phyloP scores from a whole-genome alignment of 2,113 vertebrate genomes.

The Malurus melanocephalus region DNA sequence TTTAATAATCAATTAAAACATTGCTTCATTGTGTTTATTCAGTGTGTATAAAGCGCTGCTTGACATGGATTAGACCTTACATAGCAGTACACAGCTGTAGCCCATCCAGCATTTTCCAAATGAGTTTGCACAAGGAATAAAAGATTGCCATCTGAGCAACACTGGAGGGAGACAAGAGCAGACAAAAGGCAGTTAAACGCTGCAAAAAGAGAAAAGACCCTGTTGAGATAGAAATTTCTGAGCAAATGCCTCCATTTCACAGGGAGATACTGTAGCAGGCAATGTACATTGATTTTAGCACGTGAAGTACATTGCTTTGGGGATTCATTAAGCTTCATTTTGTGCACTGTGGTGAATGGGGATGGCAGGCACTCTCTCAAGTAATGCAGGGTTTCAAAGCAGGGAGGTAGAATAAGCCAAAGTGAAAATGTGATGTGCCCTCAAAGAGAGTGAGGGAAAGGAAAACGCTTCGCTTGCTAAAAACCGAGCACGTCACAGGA shows the following conservation, averaged over 20 bases:
- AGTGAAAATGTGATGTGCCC: constrained; percentile 12
- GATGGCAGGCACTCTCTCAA: constrained; percentile 32
- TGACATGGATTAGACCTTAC: constrained; percentile 40
- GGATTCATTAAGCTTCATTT: constrained; percentile 51
- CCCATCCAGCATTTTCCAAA: constrained; percentile 54
- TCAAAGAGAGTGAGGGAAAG: constrained; percentile 1
- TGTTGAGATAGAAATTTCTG: constrained; percentile 61
- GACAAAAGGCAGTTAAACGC: constrained; percentile 48
- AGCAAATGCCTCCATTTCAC: constrained; percentile 51
- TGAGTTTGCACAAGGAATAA: constrained; percentile 59
- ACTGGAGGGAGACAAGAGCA: constrained; percentile 54
- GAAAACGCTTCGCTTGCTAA: constrained; percentile 18
- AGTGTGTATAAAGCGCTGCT: constrained; percentile 6
- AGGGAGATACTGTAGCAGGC: constrained; percentile 43
- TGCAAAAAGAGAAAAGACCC: constrained; percentile 55
- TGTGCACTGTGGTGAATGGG: constrained; percentile 19
- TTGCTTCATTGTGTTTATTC: constrained; percentile 43
- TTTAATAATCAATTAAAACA: constrained; percentile 49
- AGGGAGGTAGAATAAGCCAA: constrained; percentile 5
- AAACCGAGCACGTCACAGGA: not conserved
- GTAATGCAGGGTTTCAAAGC: constrained; percentile 11
- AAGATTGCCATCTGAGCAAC: constrained; percentile 45
- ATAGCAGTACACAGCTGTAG: constrained; percentile 33
- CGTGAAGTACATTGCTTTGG: constrained; percentile 26
- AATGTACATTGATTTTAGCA: constrained; percentile 51